These are phyloP conservation scores for Morpho achilles DNA, from an alignment of 2,888 invertebrate species.

Conservation along the genomic window DNA sequence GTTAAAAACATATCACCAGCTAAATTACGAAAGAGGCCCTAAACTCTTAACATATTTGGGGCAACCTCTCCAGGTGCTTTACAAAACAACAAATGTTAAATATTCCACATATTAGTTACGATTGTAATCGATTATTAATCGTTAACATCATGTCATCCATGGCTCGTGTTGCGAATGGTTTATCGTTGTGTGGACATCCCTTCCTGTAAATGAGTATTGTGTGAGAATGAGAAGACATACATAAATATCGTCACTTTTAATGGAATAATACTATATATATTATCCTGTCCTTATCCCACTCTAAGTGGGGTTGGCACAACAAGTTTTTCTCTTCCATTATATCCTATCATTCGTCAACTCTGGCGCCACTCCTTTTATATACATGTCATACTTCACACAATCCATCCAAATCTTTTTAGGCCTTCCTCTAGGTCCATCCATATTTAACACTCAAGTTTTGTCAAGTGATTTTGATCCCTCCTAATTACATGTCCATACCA, in stretches of 20 bases:
- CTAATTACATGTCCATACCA: too few species aligned
- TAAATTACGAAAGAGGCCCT: conserved; percentile 1
- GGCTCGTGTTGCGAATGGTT: conserved; percentile 21
- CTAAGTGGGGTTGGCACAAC: too few species aligned
- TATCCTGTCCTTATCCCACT: too few species aligned
- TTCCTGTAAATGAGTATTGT: conserved; percentile 57
- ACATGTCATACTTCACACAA: too few species aligned
- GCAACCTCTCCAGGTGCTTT: conserved; percentile 32
- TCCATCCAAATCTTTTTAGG: too few species aligned
- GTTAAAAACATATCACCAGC: neutral
- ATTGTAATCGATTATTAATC: conserved; percentile 11
- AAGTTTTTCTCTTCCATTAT: too few species aligned
- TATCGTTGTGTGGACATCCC: conserved; percentile 63
- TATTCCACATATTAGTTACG: conserved; percentile 1
- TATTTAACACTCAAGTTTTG: too few species aligned
- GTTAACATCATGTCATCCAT: conserved; percentile 6
- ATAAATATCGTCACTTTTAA: neutral
- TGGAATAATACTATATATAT: too few species aligned
- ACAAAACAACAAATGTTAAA: conserved; percentile 6
- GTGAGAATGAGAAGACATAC: conserved; percentile 13
- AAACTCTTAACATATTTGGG: conserved; percentile 31
- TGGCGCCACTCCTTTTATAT: too few species aligned
- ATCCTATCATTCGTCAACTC: too few species aligned
- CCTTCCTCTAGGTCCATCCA: too few species aligned
- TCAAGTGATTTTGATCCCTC: too few species aligned